These are phyloP conservation scores for Phoeniculus purpureus DNA, from an alignment of 2,797 vertebrate genomes.

Conservation along the genomic window DNA sequence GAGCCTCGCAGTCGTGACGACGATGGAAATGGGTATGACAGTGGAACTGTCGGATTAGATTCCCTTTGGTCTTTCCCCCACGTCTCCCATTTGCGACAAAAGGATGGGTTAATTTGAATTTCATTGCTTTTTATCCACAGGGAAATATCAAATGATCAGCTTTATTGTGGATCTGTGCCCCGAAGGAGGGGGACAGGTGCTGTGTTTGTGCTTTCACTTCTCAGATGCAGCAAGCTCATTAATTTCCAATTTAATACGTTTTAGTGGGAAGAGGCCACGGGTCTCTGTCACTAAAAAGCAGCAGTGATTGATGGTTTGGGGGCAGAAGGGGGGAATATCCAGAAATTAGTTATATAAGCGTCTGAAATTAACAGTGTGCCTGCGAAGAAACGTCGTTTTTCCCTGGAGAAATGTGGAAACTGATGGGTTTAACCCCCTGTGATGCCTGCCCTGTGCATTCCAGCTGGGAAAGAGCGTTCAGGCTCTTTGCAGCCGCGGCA, in stretches of 20 bases:
- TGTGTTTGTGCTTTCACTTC: background rate
- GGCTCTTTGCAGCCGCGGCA: fast-evolving
- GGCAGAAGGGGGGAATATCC: slow-evolving; percentile 25
- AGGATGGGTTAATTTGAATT: slow-evolving; percentile 47
- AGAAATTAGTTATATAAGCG: background rate
- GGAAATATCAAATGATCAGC: background rate
- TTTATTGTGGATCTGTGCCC: background rate
- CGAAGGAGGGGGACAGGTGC: slow-evolving; percentile 27
- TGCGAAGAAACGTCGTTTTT: background rate
- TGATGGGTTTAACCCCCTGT: background rate
- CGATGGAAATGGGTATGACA: background rate
- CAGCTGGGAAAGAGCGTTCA: background rate
- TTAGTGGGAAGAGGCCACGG: background rate
- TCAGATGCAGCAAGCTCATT: background rate
- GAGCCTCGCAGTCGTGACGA: background rate
- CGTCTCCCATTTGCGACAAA: background rate
- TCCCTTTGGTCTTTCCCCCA: background rate
- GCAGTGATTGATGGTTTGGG: background rate
- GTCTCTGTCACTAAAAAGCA: background rate
- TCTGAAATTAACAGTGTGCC: background rate
- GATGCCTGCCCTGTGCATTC: background rate
- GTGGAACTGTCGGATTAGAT: background rate
- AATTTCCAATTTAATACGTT: background rate
- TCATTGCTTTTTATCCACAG: slow-evolving; percentile 37
- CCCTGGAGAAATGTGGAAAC: background rate